Evolutionary conservation across 2,797 vertebrate species (phyloP), one percentile per base, ranked within the genome.

Genomic region (Lutra lutra): DNA sequence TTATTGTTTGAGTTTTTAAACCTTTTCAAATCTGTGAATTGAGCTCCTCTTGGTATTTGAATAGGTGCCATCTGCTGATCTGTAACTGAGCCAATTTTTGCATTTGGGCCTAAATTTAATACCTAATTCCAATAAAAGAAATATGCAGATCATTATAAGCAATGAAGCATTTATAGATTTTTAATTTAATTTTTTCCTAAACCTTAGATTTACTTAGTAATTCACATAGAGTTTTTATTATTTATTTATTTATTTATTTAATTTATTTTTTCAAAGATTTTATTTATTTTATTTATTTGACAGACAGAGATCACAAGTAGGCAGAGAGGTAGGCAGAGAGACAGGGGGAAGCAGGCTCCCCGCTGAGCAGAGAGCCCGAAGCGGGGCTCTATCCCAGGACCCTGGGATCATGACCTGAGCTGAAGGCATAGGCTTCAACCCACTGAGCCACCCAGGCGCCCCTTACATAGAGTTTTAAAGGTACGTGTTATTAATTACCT

Each of bases 1-100:
- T 83, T 73, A 95, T 96, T 95, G 60, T 95, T 91, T 91, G 75
- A 73, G 23, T 75, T 94, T 96, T 84, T 51, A 89, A 92, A 58
- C 14, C 27, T 87, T 96, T 95, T 86, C 75, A 86, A 48, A 72
- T 87, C 46, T 82, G 51, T 48, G 1, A 85, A 92, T 92, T 35
- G 79, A 77, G 10, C 15, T 96, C 13, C 32, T 95, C 80, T 94
- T 91, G 32, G 43, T 94, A 38, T 51, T 96, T 97, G 93, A 96
- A 60, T 89, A 82, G 68, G 9, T 87, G 51, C 94, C 87, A 84
- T 96, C 80, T 96, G 92, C 80, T 95, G 60, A 78, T 91, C 56
- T 97, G 91, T 94, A 96, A 92, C 72, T 92, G 66, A 94, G 86
- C 91, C 97, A 97, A 60, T 66, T 91, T 92, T 93, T 94, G 68